Base-by-base conservation (phyloP, 2,113 vertebrate genomes). In the Gobiocypris rarus region DNA sequence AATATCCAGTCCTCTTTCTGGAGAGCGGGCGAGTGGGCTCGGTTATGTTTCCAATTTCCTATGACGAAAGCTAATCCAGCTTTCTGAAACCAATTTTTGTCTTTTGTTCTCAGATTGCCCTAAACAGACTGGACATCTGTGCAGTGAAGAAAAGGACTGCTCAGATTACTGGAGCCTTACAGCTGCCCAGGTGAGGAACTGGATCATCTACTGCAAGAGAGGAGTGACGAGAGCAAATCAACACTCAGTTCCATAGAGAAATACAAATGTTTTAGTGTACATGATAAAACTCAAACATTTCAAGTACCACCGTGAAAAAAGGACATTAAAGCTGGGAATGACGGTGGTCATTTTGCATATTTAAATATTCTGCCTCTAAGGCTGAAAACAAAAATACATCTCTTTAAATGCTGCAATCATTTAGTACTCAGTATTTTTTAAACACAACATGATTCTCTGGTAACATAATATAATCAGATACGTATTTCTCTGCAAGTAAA, bases 101-200 rank as follows among this genome's bases (percentile, higher is more conserved):
- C 15, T 73, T 34, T 56, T 17, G 11, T 38, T 54, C 5, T 38
- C 24, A 75, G 15, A 17, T 17, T 17, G 28, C 28, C 28, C 67
- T 70, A 70, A 45, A 71, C 38, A 2, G 38, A 71, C 22, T 71
- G 69, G 69, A 71, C 15, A 5, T 52, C n/a, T 73, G 41, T 56
- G 52, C 56, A 87, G n/a, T 86, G 86, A 24, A 83, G 5, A 65
- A 73, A 84, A 67, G 8, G 8, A 13, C 26, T 26, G 48, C 28
- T 56, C 75, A 58, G 17, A 59, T 61, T 43, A 61, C 75, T 17
- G 22, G n/a, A 61, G 75, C 22, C 75, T 77, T 17, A 61, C 34
- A 61, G 75, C 75, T 15, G n/a, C 15, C 56, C n/a, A 78, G 75
- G 2, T 10, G 75, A 79, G 56, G 56, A 79, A 63, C 76, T 79